These are phyloP conservation scores for Diarsia mendica DNA, from an alignment of 2,888 invertebrate genomes.

Conservation along the genomic window DNA sequence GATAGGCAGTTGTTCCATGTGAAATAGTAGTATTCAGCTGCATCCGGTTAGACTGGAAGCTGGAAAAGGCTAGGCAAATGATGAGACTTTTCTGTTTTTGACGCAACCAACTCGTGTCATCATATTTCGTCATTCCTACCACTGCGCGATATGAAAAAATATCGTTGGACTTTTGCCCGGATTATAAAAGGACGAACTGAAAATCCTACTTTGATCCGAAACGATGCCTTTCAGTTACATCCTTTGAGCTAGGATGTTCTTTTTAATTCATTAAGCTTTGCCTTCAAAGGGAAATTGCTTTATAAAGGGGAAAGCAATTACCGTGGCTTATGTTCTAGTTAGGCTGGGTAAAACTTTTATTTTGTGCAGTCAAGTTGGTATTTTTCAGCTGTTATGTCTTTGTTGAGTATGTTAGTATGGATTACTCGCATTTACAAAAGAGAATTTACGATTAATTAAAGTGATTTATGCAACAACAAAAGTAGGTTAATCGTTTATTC, in stretches of 20 bases:
- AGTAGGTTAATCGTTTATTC: not conserved
- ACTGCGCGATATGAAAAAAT: not conserved
- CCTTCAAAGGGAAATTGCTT: conserved; percentile 22
- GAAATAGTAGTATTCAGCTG: too few relatives aligned
- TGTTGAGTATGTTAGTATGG: not conserved
- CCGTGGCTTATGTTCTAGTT: not conserved
- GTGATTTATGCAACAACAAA: not conserved
- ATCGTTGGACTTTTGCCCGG: not conserved
- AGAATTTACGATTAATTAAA: too few relatives aligned
- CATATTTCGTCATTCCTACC: not conserved
- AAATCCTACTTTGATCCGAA: not conserved
- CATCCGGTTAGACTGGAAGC: too few relatives aligned
- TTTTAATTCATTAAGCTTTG: conserved; percentile 40
- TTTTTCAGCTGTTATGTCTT: conserved; percentile 7
- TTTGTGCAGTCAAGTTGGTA: not conserved
- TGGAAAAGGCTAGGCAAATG: not conserved
- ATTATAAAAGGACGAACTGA: not conserved
- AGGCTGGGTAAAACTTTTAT: not conserved
- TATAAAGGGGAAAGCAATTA: conserved; percentile 17
- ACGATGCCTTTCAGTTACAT: not conserved
- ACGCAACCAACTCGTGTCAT: not conserved
- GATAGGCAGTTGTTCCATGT: too few relatives aligned
- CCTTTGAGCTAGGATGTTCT: conserved; percentile 9
- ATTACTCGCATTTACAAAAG: not conserved
- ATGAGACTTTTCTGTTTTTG: not conserved